Conservation (phyloP, 2,113 vertebrate species). For the Pitta sordida region DNA sequence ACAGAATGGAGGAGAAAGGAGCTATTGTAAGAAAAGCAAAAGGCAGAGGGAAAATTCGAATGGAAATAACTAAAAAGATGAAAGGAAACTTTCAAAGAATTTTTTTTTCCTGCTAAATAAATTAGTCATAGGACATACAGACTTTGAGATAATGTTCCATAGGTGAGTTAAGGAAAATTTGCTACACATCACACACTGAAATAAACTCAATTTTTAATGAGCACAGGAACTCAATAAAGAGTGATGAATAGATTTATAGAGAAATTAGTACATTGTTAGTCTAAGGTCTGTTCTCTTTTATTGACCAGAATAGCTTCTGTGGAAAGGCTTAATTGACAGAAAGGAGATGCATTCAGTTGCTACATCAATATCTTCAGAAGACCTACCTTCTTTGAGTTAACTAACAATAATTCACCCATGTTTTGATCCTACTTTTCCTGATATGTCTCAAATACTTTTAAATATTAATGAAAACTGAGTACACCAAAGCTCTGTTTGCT, state of each 20-base stretch:
- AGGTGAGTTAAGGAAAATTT: not conserved
- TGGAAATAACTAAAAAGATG: not conserved
- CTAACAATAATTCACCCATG: not conserved
- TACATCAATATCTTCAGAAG: not conserved
- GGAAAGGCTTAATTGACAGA: not conserved
- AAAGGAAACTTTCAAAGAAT: not conserved
- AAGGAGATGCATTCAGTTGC: not conserved
- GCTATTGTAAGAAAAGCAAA: not conserved
- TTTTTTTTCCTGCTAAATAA: not conserved
- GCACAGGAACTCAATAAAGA: not conserved
- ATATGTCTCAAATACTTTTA: not conserved
- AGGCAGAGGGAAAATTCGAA: not conserved
- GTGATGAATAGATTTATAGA: not conserved
- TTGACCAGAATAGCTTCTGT: not conserved
- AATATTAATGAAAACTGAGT: not conserved
- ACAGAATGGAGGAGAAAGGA: constrained; percentile 18
- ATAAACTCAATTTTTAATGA: not conserved
- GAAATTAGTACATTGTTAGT: not conserved
- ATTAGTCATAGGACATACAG: not conserved
- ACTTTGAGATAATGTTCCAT: not conserved
- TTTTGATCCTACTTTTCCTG: not conserved
- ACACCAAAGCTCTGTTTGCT: not conserved
- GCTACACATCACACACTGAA: not conserved
- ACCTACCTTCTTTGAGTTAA: not conserved
- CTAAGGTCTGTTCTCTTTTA: not conserved